Percentiles rank a stretch among this genome's conserved stretches.
These are phyloP conservation scores for Mycetomoellerius zeteki DNA, from an alignment of 1,140 invertebrate species.

Conservation along the genomic window DNA sequence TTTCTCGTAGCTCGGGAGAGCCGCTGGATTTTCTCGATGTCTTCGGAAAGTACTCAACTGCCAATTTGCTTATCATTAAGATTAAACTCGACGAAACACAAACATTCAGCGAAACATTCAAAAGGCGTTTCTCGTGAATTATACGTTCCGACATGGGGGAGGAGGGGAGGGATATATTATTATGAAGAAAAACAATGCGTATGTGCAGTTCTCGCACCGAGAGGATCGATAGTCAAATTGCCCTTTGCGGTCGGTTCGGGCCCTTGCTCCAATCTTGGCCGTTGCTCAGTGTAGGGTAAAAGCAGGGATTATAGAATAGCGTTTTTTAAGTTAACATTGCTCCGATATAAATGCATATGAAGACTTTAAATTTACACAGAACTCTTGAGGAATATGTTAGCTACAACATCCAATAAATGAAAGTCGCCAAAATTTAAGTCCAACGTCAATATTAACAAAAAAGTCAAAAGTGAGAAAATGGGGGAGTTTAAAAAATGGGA, in stretches of 20 bases:
- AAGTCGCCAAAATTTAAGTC: too few species aligned
- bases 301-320: too few species aligned
- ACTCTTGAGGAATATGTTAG: too few species aligned
- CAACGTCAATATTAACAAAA: too few species aligned
- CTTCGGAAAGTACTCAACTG: background rate
- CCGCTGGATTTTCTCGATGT: background rate
- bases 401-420: too few species aligned
- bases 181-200: conserved; percentile 14
- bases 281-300: background rate
- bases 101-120: conserved; percentile 38
- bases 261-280: background rate
- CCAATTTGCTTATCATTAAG: conserved; percentile 40
- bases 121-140: conserved; percentile 45
- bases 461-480: too few species aligned
- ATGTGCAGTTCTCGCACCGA: background rate
- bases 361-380: too few species aligned
- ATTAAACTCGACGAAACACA: conserved; percentile 1
- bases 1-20: background rate
- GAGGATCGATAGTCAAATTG: background rate
- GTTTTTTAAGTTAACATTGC: too few species aligned
- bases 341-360: too few species aligned
- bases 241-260: too few species aligned
- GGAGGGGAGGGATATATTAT: background rate
- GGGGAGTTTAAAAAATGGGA: too few species aligned
- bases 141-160: background rate